phyloP scores from a whole-genome alignment of 35 echinoderm and acorn worm genomes.

The Lytechinus pictus region DNA sequence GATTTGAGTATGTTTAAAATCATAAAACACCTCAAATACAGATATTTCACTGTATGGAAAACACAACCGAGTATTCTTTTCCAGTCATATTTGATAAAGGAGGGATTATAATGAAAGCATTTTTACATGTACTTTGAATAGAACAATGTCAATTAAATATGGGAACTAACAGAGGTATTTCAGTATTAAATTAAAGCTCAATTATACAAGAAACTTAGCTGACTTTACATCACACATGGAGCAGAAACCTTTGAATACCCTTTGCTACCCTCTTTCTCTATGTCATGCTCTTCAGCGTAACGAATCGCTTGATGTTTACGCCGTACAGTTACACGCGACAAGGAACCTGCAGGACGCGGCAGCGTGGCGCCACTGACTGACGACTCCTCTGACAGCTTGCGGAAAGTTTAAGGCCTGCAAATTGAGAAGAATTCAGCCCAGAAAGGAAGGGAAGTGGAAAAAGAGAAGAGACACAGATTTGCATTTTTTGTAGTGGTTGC shows the following conservation, averaged over 20 bases:
- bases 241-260: neutral
- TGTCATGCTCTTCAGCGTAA: conserved; percentile 24
- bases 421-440: neutral
- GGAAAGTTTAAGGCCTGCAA: conserved; percentile 36
- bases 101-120: too few relatives aligned
- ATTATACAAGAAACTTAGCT: conserved; percentile 4
- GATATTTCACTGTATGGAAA: too few relatives aligned
- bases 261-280: neutral
- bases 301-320: conserved; percentile 27
- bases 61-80: too few relatives aligned
- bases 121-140: too few relatives aligned
- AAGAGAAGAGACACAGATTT: neutral
- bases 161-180: too few relatives aligned
- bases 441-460: neutral
- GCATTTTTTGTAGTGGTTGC: neutral
- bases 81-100: too few relatives aligned
- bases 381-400: neutral
- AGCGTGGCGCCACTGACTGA: conserved; percentile 11
- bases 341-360: conserved; percentile 34
- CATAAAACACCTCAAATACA: too few relatives aligned
- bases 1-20: too few relatives aligned
- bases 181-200: neutral
- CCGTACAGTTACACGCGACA: neutral
- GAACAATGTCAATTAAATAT: too few relatives aligned
- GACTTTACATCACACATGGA: neutral